phyloP scores from a whole-genome alignment of 1,140 invertebrate species.

The Proctacanthus coquilletti region DNA sequence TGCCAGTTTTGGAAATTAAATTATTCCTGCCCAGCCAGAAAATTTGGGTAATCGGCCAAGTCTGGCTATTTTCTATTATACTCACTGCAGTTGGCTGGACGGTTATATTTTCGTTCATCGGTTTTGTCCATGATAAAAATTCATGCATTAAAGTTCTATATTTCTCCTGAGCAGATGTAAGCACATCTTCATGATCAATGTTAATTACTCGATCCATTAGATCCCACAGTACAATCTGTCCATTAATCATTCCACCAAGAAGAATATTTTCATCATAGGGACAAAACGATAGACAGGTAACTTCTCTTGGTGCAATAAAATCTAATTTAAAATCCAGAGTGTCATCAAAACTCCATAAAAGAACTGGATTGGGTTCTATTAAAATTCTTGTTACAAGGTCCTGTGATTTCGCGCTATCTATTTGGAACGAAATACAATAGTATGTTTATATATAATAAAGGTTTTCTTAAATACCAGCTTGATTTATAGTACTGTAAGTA shows the following conservation, averaged over 20 bases:
- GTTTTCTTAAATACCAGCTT: too few species aligned
- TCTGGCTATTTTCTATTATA: constrained; percentile 42
- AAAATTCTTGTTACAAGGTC: too few species aligned
- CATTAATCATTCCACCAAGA: constrained; percentile 53
- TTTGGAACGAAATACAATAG: too few species aligned
- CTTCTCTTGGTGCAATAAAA: constrained; percentile 46
- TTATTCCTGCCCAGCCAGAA: constrained; percentile 46
- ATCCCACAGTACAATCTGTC: constrained; percentile 58
- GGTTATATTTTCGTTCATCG: constrained; percentile 34
- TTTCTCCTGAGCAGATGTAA: constrained; percentile 43
- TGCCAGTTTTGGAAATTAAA: constrained; percentile 41
- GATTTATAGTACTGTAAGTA: constrained; percentile 33
- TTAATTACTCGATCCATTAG: constrained; percentile 47
- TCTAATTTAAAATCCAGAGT: constrained; percentile 50
- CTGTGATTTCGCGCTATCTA: too few species aligned
- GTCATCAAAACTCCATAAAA: constrained; percentile 59
- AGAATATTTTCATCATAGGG: constrained; percentile 49
- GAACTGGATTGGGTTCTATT: constrained; percentile 41
- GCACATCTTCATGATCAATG: constrained; percentile 40
- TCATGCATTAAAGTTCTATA: constrained; percentile 42
- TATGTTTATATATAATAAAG: neutral
- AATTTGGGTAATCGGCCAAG: constrained; percentile 42
- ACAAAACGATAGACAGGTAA: constrained; percentile 45
- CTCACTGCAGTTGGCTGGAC: constrained; percentile 44
- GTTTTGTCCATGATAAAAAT: constrained; percentile 51